Base-by-base conservation (phyloP, 2,888 invertebrate genomes). In the Coenonympha glycerion region DNA sequence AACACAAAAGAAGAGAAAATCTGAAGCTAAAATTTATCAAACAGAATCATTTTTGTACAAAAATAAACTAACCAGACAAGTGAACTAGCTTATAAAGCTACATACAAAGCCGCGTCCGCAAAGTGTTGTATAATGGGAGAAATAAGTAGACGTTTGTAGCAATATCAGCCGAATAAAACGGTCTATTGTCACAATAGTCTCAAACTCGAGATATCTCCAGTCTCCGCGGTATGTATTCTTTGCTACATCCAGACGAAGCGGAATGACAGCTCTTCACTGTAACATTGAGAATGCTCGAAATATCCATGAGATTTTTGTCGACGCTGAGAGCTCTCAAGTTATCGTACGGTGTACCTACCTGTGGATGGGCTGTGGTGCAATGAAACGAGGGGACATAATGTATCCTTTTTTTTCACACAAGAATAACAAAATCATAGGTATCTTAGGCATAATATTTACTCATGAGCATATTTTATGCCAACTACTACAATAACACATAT, bases 201-300 rank as follows among this genome's bases (percentile, higher is more conserved):
- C 21, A 36, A 47, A 21, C 24, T 34, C 42, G 21, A 40, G 21
- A 40, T 40, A 21, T 46, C 46, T 41, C 26, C 19, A 26, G 28
- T 46, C 46, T 41, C 26, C 19, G 26, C 11, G 19, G 41, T 18
- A 34, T 40, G 28, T 22, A 40, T 40, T 28, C 54, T 52, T 49
- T 47, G 48, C 53, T 49, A 58, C 52, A 60, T 66, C 65, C 70
- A 78, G 74, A 76, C 73, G 74, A 70, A 71, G 79, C 76, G 64
- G 71, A 77, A 76, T 77, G 73, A 71, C 69, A 59, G 65, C 62
- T 62, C 60, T 67, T 44, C 65, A 65, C 66, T 64, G 63, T 60
- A 63, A 61, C 59, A 68, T 74, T 61, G 67, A 79, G 75, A 65
- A 69, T 61, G 63, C 76, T 80, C 64, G 59, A 71, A 61, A 58